Evolutionary conservation across 2,797 vertebrate species (phyloP).

Genomic region (Borostomias antarcticus): DNA sequence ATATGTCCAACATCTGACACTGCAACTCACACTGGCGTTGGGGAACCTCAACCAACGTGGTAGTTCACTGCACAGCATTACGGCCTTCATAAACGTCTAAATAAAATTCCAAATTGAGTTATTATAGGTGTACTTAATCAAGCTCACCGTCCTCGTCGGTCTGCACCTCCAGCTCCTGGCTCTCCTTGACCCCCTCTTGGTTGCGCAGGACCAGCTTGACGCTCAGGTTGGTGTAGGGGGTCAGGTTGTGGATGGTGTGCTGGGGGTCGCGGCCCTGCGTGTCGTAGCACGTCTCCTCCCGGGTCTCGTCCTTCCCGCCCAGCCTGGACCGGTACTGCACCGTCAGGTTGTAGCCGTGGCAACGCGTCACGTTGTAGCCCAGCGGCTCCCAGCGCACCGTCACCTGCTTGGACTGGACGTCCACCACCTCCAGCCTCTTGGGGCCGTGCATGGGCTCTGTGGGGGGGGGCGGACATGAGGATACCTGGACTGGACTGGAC

Average conservation of each 20-base stretch:
- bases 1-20: background rate
- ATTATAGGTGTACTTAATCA: background rate
- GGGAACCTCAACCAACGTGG: background rate
- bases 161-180: constrained; percentile 89
- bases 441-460: constrained; percentile 96
- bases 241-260: constrained; percentile 92
- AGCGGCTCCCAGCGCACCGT: constrained; percentile 95
- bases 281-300: constrained; percentile 91
- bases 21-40: no score
- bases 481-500: constrained; percentile 25
- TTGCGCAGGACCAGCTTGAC: constrained; percentile 93
- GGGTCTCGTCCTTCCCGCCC: constrained; percentile 87
- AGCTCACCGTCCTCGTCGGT: constrained; percentile 95
- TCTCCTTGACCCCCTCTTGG: constrained; percentile 92
- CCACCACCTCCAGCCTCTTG: constrained; percentile 88
- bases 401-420: constrained; percentile 93
- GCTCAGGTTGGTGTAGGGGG: constrained; percentile 94
- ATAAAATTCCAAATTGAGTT: no score
- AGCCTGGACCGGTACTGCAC: constrained; percentile 89
- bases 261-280: constrained; percentile 87
- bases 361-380: constrained; percentile 97
- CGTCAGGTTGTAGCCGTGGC: constrained; percentile 94
- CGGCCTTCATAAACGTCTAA: background rate
- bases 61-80: background rate
- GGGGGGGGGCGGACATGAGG: constrained; percentile 27